Base-by-base conservation (phyloP, 2,888 invertebrate genomes). In the Steinernema carpocapsae region DNA sequence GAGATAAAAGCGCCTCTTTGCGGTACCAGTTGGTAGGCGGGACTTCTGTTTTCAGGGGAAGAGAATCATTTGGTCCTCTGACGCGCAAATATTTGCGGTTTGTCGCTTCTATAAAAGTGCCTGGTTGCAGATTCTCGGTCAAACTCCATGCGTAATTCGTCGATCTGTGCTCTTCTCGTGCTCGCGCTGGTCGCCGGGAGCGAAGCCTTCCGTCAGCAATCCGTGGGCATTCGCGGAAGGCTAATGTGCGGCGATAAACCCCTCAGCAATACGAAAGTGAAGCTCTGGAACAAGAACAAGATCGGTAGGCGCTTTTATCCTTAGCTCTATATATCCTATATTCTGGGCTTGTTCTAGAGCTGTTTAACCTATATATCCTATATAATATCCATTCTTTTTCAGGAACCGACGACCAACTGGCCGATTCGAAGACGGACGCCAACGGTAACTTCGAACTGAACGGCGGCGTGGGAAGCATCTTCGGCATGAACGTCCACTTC, bases 381-480 rank as follows among this genome's bases (percentile, higher is more conserved):
- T n/a, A n/a, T n/a, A n/a, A 43, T 43, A 12, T 43, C 43, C 43
- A 14, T 72, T n/a, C 37, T 14, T 1, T 48, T 79, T 22, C 48
- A 84, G 84, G 84, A 12, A 77, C 78, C 7, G 84, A 83, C 71
- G 79, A 80, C 29, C 79, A 84, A 22, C 56, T 83, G 46, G 82
- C 78, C 0, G 77, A 77, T 10, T 74, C 72, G 46, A 80, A 79
- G 48, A 84, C 84, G 7, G 79, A 83, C 75, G 76, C 73, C 48
- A 76, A 78, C 22, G 84, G 84, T 10, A 76, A 78, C 37, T 83
- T 79, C 72, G 76, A 84, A 72, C 73, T 84, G 10, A 45, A 76
- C 19, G 84, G 84, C 17, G 75, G 76, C 4, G 80, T 80, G 22
- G 80, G 81, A 45, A 76, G 77, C 26, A 42, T 84, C 10, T 70